phyloP scores from a whole-genome alignment of 2,888 invertebrate genomes.

The Aromia moschata region DNA sequence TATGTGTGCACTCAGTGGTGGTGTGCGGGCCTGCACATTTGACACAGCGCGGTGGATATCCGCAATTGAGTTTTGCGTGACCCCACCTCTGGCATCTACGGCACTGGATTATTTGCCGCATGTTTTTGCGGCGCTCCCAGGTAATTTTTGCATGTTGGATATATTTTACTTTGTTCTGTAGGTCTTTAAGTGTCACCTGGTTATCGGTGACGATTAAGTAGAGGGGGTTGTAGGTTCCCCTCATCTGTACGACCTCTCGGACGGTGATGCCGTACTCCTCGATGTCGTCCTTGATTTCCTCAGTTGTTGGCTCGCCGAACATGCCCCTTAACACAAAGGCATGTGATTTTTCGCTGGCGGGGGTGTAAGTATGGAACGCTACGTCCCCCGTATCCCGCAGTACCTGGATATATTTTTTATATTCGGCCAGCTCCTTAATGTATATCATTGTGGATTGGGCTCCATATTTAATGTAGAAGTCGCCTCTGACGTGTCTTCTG shows the following conservation, averaged over 20 bases:
- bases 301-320: neutral
- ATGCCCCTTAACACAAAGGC: neutral
- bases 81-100: conserved; percentile 15
- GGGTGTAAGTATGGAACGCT: neutral
- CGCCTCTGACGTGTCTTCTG: neutral
- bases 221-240: neutral
- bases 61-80: conserved; percentile 1
- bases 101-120: conserved; percentile 1
- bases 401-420: neutral
- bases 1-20: neutral
- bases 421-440: neutral
- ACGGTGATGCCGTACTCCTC: neutral
- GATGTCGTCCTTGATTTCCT: neutral
- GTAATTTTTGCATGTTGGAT: conserved; percentile 5
- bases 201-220: neutral
- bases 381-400: too few species aligned
- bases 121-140: conserved; percentile 24
- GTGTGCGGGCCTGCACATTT: conserved; percentile 6
- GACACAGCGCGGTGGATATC: neutral
- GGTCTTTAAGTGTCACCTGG: neutral
- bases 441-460: neutral
- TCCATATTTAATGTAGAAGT: neutral
- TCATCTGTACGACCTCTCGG: neutral
- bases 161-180: neutral
- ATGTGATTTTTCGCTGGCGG: neutral